Conservation (phyloP, 2,888 invertebrate genomes). For the Tetranychus truncatus region DNA sequence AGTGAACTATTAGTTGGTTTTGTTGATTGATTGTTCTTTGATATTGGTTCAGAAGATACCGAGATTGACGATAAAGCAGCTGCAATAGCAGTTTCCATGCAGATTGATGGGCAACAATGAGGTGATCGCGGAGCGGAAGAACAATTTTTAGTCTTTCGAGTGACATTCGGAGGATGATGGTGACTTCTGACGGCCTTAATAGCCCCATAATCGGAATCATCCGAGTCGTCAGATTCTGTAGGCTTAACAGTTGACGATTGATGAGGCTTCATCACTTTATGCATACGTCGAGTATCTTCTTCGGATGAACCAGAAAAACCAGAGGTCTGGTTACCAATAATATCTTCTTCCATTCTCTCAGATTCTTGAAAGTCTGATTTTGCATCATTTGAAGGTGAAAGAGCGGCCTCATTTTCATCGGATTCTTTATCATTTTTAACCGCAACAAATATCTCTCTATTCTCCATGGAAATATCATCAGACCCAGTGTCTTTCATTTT, state of each 20-base stretch:
- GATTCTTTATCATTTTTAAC: no score
- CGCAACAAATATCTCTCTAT: background rate
- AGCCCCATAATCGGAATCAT: conserved; percentile 19
- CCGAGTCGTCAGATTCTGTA: conserved; percentile 23
- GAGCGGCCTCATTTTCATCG: no score
- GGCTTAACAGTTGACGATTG: conserved; percentile 12
- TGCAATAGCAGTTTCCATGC: conserved; percentile 21
- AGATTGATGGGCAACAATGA: conserved; percentile 21
- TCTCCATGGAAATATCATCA: background rate
- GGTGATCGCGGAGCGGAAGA: background rate
- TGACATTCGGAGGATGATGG: background rate
- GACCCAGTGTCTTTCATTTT: background rate
- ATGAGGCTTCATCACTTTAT: conserved; percentile 9
- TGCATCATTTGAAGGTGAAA: background rate
- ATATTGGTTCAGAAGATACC: background rate
- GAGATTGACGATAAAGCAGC: conserved; percentile 5
- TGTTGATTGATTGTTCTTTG: background rate
- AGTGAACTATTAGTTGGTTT: background rate
- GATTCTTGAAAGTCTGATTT: background rate
- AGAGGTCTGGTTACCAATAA: background rate
- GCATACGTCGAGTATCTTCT: conserved; percentile 4
- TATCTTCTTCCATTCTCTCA: background rate
- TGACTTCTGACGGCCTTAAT: conserved; percentile 13
- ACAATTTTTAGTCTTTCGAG: background rate
- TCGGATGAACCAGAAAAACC: conserved; percentile 11